Percentiles rank a stretch among this genome's conserved stretches.
Evolutionary conservation across 35 echinoderm and acorn worm species (phyloP).

Genomic region (Heliocidaris erythrogramma): DNA sequence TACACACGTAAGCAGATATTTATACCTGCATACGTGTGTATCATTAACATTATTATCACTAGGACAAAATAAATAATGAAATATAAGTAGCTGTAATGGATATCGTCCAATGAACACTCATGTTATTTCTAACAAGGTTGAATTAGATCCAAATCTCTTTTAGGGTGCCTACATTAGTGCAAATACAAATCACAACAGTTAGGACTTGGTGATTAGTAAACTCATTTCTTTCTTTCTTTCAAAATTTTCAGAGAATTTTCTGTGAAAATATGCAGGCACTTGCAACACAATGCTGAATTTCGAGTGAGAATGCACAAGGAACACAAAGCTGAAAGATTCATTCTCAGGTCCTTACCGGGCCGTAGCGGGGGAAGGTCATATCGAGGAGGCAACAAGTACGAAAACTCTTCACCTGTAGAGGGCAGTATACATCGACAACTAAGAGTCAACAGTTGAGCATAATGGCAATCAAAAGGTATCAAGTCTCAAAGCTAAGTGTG

Average conservation of each 20-base stretch:
- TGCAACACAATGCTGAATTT: background rate
- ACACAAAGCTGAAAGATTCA: background rate
- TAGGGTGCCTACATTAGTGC: background rate
- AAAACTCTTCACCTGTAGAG: conserved; percentile 62
- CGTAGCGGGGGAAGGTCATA: background rate
- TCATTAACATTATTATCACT: no score
- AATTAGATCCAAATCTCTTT: background rate
- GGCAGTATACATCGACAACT: conserved; percentile 31
- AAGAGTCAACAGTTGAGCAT: background rate
- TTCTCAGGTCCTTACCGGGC: background rate
- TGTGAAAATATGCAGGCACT: background rate
- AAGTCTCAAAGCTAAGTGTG: background rate
- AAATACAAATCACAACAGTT: background rate
- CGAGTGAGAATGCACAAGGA: background rate
- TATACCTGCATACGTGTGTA: no score
- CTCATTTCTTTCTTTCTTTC: background rate
- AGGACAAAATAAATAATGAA: no score
- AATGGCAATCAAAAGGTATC: background rate
- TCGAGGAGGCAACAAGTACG: conserved; percentile 59
- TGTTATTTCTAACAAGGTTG: no score
- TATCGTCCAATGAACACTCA: no score
- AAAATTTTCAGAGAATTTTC: background rate
- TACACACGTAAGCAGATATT: no score
- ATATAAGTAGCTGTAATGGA: no score
- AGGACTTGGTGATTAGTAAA: background rate